Evolutionary conservation across 64 coral and sea anemone genomes (phyloP), one percentile per base, ranked within the genome.

Genomic region (Montipora efflorescens): DNA sequence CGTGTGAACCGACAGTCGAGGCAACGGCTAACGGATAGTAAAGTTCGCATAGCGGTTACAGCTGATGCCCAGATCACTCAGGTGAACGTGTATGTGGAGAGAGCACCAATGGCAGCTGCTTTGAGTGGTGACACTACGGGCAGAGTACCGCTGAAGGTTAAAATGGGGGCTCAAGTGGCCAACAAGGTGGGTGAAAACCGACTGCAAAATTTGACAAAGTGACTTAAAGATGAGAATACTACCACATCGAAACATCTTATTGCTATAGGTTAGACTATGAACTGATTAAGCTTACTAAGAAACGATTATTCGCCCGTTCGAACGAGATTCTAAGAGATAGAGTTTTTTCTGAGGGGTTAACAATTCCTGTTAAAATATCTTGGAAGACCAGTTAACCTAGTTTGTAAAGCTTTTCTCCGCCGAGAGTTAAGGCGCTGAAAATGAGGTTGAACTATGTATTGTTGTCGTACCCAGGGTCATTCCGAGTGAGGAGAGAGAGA

Each of bases 91-190:
- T 94, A 89, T 11, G 96, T 95, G 28, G 96, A 98, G 19, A 79
- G 96, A 90, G 68, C 84, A 25, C 96, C 96, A 12, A 90, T 92
- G 78, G 96, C 96, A 15, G 93, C 96, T 4, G 88, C 90, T 10
- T 93, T 98, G 22, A 89, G 96, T 86, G 96, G 96, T 12, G 96
- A 98, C 74, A 77, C 92, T 48, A 98, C 94, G 59, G 96, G 96
- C 51, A 93, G 88, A 87, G 96, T 98, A 47, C 96, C 96, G 4
- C 90, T 98, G 19, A 98, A 92, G 58, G 93, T 93, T 45, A 91
- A 93, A 89, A 94, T 98, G 96, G 96, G 94, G 8, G 82, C 88
- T 19, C 84, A 95, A 16, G 69, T 92, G 79, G 82, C 92, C 23
- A 98, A 93, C 5, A 93, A 98, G 88, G 96, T 98, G 47, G 55